Base-by-base conservation (phyloP, 30 jellyfish, hydroid and myxozoan species). In the Rhopilema esculentum region DNA sequence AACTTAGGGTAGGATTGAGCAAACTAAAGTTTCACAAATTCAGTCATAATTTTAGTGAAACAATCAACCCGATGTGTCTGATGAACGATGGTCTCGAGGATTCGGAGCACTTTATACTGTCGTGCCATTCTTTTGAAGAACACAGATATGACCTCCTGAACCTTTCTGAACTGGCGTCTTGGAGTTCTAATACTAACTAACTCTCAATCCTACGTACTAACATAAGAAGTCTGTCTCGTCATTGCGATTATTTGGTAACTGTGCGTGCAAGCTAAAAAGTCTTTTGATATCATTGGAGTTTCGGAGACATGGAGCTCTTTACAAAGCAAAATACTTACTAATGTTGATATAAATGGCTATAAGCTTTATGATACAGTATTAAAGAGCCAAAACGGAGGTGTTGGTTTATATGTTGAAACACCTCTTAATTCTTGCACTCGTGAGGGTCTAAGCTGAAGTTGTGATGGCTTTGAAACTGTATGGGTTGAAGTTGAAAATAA, bases 211-310 rank as follows among this genome's bases (percentile, higher is more conserved):
- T 20, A 51, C 18, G 67, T 9, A 9, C 20, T 51, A 15, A 9
- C 67, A 15, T 9, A 51, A 51, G 67, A 51, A 20, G 67, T 51
- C 67, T 51, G 15, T 51, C 67, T 9, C 67, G 15, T 15, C 67
- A 51, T 51, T 20, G 67, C 67, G 67, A 51, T 51, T 15, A 51
- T 9, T 20, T 51, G 67, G 20, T 51, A 9, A n/a, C 80, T 25
- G 24, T 69, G 80, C 0, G 28, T 69, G 24, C 80, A 69, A 29
- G 28, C 57, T 69, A 26, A 69, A 69, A 69, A 57, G 26, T 72
- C 83, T 72, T 72, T 72, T 72, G 83, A 72, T 40, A 48, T 72
- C 67, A 72, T 72, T 30, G 83, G 83, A 72, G 66, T 72, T 24
- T 72, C 83, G 27, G 83, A 72, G 52, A 72, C 67, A 12, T 72